A percentile compares a stretch with the other conserved stretches of the same genome.
phyloP scores from a whole-genome alignment of 2,888 invertebrate genomes.

The Pachymerium ferrugineum region DNA sequence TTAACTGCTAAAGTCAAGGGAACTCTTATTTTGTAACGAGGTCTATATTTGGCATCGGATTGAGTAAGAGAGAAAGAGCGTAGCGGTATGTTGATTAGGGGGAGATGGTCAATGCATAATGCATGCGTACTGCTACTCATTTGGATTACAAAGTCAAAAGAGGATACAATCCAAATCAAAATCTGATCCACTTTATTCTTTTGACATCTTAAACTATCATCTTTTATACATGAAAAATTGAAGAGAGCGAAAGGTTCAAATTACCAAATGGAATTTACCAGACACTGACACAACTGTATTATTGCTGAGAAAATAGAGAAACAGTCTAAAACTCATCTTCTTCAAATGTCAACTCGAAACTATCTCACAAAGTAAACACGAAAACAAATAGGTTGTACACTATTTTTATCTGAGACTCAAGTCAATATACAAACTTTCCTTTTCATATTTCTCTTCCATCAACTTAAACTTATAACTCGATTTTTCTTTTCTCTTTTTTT shows the following conservation, averaged over 20 bases:
- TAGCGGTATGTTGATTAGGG: not conserved
- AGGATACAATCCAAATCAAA: conserved; percentile 11
- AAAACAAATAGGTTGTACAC: not conserved
- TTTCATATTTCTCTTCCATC: conserved; percentile 12
- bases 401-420: conserved; percentile 7
- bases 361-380: conserved; percentile 9
- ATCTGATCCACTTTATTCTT: conserved; percentile 4
- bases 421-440: not conserved
- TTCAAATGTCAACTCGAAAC: not conserved
- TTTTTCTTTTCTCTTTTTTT: conserved; percentile 6
- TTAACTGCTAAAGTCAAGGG: too few species aligned
- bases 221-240: conserved; percentile 19
- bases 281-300: not conserved
- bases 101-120: conserved; percentile 1
- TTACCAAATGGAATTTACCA: not conserved
- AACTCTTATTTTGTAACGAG: too few species aligned
- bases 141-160: not conserved
- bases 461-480: not conserved
- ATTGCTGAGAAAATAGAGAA: not conserved
- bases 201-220: not conserved
- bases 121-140: not conserved
- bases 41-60: too few species aligned
- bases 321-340: not conserved
- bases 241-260: not conserved
- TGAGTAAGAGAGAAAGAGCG: too few species aligned